phyloP scores from a whole-genome alignment of 2,888 invertebrate species.

The Clepsis dumicolana region DNA sequence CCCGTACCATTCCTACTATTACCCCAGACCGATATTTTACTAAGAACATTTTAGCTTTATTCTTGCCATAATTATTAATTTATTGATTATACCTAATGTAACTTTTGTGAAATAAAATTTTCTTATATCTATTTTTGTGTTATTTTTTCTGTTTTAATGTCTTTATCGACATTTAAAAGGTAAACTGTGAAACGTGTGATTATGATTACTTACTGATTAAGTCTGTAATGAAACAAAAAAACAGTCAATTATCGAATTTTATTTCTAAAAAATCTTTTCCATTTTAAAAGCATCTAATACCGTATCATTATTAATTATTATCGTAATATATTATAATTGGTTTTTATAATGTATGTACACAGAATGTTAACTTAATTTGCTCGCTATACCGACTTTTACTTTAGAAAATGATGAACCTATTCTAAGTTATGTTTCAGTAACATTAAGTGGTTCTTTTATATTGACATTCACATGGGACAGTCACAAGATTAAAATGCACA shows the following conservation, averaged over 20 bases:
- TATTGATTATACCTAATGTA: conserved; percentile 40
- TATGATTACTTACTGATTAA: no score
- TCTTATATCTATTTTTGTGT: not conserved
- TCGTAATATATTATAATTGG: conserved; percentile 53
- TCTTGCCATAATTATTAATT: conserved; percentile 46
- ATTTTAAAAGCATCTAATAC: conserved; percentile 64
- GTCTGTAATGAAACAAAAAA: conserved; percentile 36
- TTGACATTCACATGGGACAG: conserved; percentile 50
- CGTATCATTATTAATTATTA: conserved; percentile 54
- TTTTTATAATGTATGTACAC: conserved; percentile 57
- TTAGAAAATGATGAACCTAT: conserved; percentile 60
- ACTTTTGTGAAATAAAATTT: not conserved
- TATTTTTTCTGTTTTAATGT: no score
- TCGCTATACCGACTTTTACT: conserved; percentile 49
- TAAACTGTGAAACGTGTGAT: no score
- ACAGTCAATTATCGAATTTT: conserved; percentile 62
- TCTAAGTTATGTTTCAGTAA: conserved; percentile 61
- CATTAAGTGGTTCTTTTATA: conserved; percentile 51
- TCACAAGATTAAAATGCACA: conserved; percentile 51
- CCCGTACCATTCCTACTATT: conserved; percentile 68
- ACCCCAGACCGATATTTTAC: conserved; percentile 76
- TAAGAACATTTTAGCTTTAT: conserved; percentile 47
- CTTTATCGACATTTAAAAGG: no score
- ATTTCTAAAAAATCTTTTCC: conserved; percentile 65
- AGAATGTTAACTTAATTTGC: conserved; percentile 53